Conservation (phyloP, 2,888 invertebrate species). For the Drosophila prolongata region DNA sequence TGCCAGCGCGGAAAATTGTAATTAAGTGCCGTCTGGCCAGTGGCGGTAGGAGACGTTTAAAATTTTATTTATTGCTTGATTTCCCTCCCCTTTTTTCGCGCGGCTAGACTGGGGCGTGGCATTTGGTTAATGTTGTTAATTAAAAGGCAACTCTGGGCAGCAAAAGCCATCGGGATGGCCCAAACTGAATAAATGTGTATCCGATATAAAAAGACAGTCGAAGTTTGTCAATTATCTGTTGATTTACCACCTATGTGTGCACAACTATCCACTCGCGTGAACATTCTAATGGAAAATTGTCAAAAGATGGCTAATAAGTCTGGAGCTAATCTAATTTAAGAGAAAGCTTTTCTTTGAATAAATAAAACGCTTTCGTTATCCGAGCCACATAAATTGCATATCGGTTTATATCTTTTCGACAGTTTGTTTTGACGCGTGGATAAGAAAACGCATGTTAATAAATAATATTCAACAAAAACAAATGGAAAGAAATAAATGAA, state of each 20-base stretch:
- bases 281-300: background rate
- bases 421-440: too few species aligned
- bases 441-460: too few species aligned
- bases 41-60: conserved; percentile 36
- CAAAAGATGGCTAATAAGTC: background rate
- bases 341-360: background rate
- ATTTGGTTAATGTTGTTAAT: conserved; percentile 62
- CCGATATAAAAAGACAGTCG: conserved; percentile 13
- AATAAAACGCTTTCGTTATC: background rate
- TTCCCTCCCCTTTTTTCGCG: conserved; percentile 28
- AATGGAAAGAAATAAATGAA: too few species aligned
- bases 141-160: conserved; percentile 53
- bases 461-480: too few species aligned
- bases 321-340: background rate
- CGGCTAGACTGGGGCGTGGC: conserved; percentile 45
- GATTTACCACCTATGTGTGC: conserved; percentile 7
- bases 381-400: background rate
- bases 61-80: conserved; percentile 47
- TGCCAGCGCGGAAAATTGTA: conserved; percentile 59
- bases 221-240: conserved; percentile 40
- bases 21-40: conserved; percentile 52
- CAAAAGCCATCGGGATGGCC: conserved; percentile 38
- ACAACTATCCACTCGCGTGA: conserved; percentile 6
- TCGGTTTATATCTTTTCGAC: background rate
- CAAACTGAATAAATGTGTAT: conserved; percentile 21